Conservation (phyloP, 2,797 vertebrate species). For the Myotis planiceps region DNA sequence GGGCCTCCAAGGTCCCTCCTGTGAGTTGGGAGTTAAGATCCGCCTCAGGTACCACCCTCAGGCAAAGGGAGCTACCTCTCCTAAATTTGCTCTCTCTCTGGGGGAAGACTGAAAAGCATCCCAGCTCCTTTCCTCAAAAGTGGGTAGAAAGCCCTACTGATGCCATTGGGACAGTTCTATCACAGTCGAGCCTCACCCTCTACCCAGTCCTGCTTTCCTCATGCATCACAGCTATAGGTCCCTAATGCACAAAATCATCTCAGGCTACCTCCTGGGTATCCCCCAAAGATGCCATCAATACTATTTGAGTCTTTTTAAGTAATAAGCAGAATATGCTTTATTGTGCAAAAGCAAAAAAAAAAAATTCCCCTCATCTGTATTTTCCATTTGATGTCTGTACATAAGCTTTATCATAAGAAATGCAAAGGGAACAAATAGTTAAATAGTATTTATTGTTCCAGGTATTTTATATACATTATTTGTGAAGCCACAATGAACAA, state of each 20-base stretch:
- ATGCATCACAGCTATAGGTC: background rate
- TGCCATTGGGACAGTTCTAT: background rate
- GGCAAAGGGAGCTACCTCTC: background rate
- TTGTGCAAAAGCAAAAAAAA: background rate
- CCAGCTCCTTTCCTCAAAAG: background rate
- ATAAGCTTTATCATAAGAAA: background rate
- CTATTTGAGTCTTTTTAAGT: background rate
- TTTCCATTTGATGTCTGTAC: background rate
- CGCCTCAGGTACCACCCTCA: no score
- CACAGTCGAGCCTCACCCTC: background rate
- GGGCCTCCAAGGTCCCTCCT: background rate
- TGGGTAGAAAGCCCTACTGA: no score
- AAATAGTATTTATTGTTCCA: background rate
- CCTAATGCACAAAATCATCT: background rate
- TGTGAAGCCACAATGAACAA: background rate
- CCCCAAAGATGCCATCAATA: rapidly evolving
- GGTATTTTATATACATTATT: background rate
- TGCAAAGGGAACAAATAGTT: background rate
- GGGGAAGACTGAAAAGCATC: background rate
- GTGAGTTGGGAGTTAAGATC: no score
- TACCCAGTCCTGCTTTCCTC: background rate
- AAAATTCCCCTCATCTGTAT: background rate
- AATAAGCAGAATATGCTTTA: no score
- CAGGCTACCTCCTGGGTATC: background rate
- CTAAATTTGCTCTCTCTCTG: background rate